Evolutionary conservation across 2,888 invertebrate species (phyloP), one percentile per base, ranked within the genome.

Genomic region (Bimastos eiseni): DNA sequence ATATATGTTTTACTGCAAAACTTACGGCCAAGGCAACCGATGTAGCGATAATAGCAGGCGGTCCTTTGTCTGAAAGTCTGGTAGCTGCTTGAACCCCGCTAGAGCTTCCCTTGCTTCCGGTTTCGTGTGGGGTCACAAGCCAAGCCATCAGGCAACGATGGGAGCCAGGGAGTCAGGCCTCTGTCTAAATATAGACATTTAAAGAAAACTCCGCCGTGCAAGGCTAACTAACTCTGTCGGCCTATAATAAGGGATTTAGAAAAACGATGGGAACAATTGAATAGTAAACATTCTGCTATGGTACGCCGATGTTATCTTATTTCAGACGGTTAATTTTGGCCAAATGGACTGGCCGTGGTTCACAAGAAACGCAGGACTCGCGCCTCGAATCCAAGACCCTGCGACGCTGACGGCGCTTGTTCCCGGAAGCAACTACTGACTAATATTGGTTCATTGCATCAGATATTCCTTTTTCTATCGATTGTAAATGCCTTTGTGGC

Each of bases 171-270:
- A 70, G 70, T 70, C n/a, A 70, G 70, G 70, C 70, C 70, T n/a
- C 11, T 36, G 86, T 86, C 86, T 86, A 86, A 86, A 86, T 36
- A 86, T 86, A 86, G 86, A 86, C 34, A 37, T 86, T 86, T 86
- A 24, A 36, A 37, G 37, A 86, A 37, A 86, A 86, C 34, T 86
- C 86, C 37, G 37, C 34, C 3, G 34, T 30, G 86, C 83, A 41
- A 41, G 41, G 41, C 41, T 15, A 41, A 70, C 49, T 49, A 21
- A 70, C n/a, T 70, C 70, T 70, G n/a, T n/a, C 70, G 30, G n/a
- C n/a, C 70, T 44, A 19, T 70, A 70, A 70, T 70, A 70, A n/a
- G 70, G 70, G 70, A 70, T 70, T 70, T 70, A 30, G 30, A 70
- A 70, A 70, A 70, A 6, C n/a, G 70, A n/a, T 70, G 30, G 70